Base-by-base conservation (phyloP, 2,113 vertebrate genomes). In the Phoenicopterus ruber region DNA sequence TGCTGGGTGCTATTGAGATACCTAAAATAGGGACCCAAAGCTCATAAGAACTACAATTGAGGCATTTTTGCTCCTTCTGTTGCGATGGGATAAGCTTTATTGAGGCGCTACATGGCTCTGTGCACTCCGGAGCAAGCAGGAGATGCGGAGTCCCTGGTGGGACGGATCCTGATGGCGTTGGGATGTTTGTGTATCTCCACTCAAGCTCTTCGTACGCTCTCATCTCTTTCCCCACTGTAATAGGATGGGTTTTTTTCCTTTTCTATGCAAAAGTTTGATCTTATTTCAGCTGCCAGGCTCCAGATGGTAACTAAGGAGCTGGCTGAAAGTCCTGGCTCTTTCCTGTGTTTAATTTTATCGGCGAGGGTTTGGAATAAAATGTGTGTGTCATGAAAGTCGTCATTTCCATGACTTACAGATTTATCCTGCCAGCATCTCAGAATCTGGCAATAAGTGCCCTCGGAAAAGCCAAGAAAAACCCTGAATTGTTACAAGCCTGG, bases 351-450 rank as follows among this genome's bases (percentile, higher is more conserved):
- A 88, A 94, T 88, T 96, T 94, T 90, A 77, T 96, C 19, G 0
- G 65, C 3, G 8, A 88, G 74, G 72, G 16, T 84, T 95, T 96
- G 95, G 97, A 86, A 86, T 74, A 70, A 91, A 91, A 93, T 1
- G 26, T 7, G 13, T 54, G 47, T 87, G 61, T 82, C 89, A 29
- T 77, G 88, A 55, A 95, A 91, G 63, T 92, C 34, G 2, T 83
- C 7, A 91, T 96, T 96, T 97, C 97, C 88, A 90, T 86, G 96
- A 94, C 69, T 96, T 94, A 86, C 61, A 84, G 82, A 79, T 93
- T 93, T 83, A 70, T 77, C 82, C 73, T 88, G 94, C 95, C 96
- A 96, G 69, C 47, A 86, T 89, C 85, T 87, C 31, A 3, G 59
- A 81, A 47, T 70, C 71, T 96, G 94, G 93, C 92, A 91, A 26